These are phyloP conservation scores for Actenoides hombroni DNA, from an alignment of 2,113 vertebrate species.

Conservation along the genomic window DNA sequence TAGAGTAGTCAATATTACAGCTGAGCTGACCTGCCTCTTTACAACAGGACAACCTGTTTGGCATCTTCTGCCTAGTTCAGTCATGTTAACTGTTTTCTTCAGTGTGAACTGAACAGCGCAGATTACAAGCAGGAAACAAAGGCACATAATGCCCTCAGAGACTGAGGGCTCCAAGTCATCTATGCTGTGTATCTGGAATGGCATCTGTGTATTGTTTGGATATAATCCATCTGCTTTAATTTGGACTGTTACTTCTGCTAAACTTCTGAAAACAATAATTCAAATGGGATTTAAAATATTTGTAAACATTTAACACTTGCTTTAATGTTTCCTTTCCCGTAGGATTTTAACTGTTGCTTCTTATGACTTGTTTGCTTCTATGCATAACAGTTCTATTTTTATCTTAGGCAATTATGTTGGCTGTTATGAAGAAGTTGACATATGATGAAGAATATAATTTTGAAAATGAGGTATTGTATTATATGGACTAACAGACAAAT, in stretches of 20 bases:
- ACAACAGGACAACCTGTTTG: background rate
- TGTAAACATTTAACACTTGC: background rate
- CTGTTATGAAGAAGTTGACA: conserved; percentile 96
- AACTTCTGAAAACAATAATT: background rate
- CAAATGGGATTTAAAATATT: background rate
- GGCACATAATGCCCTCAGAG: background rate
- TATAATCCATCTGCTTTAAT: background rate
- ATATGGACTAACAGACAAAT: background rate
- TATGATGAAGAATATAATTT: conserved; percentile 99
- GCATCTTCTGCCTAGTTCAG: background rate
- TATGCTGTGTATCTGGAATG: background rate
- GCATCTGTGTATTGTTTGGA: background rate
- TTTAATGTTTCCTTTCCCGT: background rate
- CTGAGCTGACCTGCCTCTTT: background rate
- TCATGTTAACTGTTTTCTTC: background rate
- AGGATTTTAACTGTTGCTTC: background rate
- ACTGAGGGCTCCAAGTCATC: background rate
- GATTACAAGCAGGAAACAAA: background rate
- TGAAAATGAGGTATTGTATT: conserved; percentile 90
- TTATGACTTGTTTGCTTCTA: background rate
- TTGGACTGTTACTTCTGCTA: background rate
- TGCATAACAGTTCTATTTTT: conserved; percentile 5
- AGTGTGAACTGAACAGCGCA: background rate
- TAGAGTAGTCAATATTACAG: background rate
- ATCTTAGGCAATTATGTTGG: conserved; percentile 91